A percentile compares a stretch with the other conserved stretches of the same genome.
These are phyloP conservation scores for Paradoxurus hermaphroditus DNA, from an alignment of 2,113 vertebrate species.

Conservation along the genomic window DNA sequence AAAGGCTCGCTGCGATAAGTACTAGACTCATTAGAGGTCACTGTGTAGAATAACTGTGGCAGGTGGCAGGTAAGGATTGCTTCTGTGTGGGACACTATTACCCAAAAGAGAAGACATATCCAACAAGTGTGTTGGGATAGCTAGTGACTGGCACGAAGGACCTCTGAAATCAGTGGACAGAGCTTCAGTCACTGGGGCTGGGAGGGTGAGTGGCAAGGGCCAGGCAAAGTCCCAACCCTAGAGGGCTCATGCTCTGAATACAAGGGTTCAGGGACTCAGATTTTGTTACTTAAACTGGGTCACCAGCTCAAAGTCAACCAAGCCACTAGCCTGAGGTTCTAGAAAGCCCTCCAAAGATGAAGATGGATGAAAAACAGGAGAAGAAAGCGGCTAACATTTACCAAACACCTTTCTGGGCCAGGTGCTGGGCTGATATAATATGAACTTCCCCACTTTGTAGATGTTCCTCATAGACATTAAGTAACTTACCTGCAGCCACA, in stretches of 20 bases:
- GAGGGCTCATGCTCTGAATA: background rate
- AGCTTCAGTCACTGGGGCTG: background rate
- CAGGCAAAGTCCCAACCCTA: background rate
- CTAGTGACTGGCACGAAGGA: background rate
- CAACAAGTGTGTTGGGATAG: background rate
- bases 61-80: background rate
- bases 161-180: background rate
- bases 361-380: background rate
- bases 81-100: background rate
- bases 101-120: background rate
- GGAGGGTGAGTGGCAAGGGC: background rate
- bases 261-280: background rate
- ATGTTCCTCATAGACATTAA: background rate
- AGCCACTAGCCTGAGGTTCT: background rate
- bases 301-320: background rate
- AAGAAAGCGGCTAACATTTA: background rate
- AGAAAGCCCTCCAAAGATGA: background rate
- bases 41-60: background rate
- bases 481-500: background rate
- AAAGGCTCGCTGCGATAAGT: background rate
- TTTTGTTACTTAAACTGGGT: background rate
- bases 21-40: background rate
- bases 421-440: background rate
- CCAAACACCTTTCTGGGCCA: background rate
- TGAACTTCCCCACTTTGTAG: background rate